Evolutionary conservation across 2,113 vertebrate species (phyloP).

Genomic region (Mandrillus leucophaeus): DNA sequence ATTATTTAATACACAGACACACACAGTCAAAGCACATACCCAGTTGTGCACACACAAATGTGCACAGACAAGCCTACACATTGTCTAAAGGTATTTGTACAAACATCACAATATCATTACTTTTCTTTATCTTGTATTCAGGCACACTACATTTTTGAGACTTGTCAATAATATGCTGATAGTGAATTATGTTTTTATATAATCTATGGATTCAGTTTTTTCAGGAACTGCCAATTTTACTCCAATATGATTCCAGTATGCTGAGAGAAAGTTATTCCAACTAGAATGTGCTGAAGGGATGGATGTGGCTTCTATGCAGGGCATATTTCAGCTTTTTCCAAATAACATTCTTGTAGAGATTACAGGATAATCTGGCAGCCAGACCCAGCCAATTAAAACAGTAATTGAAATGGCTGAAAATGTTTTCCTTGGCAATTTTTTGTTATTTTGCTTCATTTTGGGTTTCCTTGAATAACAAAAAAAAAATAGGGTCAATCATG

Average conservation of each 20-base stretch:
- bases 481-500: slow-evolving; percentile 63
- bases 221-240: slow-evolving; percentile 39
- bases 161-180: slow-evolving; percentile 57
- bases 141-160: slow-evolving; percentile 60
- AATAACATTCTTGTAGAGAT: slow-evolving; percentile 88
- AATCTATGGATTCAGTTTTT: slow-evolving; percentile 66
- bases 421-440: slow-evolving; percentile 85
- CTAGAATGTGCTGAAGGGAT: slow-evolving; percentile 73
- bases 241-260: slow-evolving; percentile 51
- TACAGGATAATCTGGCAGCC: slow-evolving; percentile 85
- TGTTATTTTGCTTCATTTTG: slow-evolving; percentile 76
- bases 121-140: slow-evolving; percentile 68
- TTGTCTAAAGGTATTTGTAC: background rate
- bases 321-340: slow-evolving; percentile 84
- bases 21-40: background rate
- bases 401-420: slow-evolving; percentile 84
- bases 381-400: slow-evolving; percentile 86
- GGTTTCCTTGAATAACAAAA: slow-evolving; percentile 79
- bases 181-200: slow-evolving; percentile 43
- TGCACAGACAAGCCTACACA: background rate
- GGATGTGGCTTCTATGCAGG: slow-evolving; percentile 73
- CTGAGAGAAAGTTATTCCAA: slow-evolving; percentile 61
- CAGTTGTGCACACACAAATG: background rate
- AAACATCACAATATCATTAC: slow-evolving; percentile 45
- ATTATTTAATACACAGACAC: background rate